Conservation (phyloP, 2,888 invertebrate species). For the Odontothrips loti region DNA sequence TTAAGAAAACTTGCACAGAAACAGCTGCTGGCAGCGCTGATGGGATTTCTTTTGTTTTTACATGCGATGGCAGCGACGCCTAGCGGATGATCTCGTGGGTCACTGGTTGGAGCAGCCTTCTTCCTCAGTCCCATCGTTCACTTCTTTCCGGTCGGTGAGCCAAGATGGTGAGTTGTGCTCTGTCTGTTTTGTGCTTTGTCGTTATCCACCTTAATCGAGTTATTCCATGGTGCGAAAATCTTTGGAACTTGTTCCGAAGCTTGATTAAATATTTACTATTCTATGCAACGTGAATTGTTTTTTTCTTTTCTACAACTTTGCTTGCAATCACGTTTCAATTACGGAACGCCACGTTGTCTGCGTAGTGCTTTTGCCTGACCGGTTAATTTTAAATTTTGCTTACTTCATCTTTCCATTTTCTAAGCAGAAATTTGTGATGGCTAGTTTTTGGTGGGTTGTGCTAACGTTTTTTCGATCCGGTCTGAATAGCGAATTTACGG, state of each 20-base stretch:
- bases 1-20: too few species aligned
- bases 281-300: neutral
- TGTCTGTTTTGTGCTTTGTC: neutral
- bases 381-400: too few species aligned
- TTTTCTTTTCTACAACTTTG: neutral
- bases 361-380: too few species aligned
- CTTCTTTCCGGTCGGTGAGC: slow-evolving; percentile 9
- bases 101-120: neutral
- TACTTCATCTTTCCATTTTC: too few species aligned
- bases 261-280: neutral
- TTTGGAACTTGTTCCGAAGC: neutral
- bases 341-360: too few species aligned
- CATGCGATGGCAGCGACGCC: neutral
- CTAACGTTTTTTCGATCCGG: too few species aligned
- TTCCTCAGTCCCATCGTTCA: neutral
- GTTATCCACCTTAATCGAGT: neutral
- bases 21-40: too few species aligned
- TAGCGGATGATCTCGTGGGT: neutral
- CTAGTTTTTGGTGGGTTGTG: too few species aligned
- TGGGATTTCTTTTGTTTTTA: neutral
- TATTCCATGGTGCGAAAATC: neutral
- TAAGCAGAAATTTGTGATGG: too few species aligned
- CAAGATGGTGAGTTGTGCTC: neutral
- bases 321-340: too few species aligned
- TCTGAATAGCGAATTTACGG: too few species aligned